A percentile compares a stretch with the other conserved stretches of the same genome.
Conservation (phyloP, 2,888 invertebrate species). For the Luperina nickerlii region DNA sequence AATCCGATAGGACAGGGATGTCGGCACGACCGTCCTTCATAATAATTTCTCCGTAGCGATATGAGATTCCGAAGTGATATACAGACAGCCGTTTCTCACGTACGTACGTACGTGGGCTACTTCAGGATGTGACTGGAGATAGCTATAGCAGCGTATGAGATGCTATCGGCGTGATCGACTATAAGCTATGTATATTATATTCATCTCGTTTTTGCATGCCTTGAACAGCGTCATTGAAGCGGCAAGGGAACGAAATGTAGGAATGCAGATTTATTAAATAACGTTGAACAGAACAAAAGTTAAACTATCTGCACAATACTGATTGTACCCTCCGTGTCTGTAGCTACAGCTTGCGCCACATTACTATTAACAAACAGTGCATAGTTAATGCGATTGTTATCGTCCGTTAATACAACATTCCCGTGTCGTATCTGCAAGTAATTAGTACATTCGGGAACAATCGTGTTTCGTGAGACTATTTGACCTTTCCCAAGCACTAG, state of each 20-base stretch:
- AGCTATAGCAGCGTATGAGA: background rate
- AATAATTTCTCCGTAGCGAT: conserved; percentile 46
- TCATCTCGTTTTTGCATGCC: conserved; percentile 28
- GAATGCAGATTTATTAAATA: conserved; percentile 23
- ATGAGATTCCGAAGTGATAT: conserved; percentile 54
- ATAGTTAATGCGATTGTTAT: conserved; percentile 39
- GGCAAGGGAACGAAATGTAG: background rate
- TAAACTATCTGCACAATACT: conserved; percentile 5
- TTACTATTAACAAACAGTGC: conserved; percentile 26
- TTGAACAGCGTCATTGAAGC: conserved; percentile 26
- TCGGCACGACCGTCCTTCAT: conserved; percentile 31
- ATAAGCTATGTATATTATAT: conserved; percentile 43
- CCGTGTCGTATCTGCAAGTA: conserved; percentile 51
- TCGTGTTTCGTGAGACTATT: conserved; percentile 59
- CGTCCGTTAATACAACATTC: conserved; percentile 42
- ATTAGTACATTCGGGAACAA: conserved; percentile 53
- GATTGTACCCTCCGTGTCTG: background rate
- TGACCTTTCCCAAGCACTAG: conserved; percentile 59
- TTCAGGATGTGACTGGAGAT: background rate
- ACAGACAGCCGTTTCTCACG: conserved; percentile 39
- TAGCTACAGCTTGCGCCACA: background rate
- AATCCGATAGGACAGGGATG: background rate
- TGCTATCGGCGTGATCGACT: conserved; percentile 33
- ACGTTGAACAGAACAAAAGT: conserved; percentile 2
- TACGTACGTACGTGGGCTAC: conserved; percentile 28